Conservation (phyloP, 2,797 vertebrate genomes). For the Enteromius argenteus region DNA sequence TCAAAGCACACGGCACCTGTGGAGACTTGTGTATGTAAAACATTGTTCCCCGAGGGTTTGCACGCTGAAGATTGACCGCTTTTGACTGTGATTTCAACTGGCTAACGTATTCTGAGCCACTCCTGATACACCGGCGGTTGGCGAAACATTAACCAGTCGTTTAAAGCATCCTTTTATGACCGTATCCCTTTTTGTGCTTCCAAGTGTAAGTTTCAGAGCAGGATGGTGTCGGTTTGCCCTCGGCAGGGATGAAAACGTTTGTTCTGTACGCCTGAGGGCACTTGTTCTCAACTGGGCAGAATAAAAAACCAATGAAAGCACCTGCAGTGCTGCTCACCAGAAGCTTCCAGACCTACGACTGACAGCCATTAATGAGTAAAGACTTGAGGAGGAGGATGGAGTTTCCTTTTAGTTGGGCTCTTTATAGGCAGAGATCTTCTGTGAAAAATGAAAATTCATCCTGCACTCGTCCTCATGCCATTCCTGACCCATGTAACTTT, state of each 20-base stretch:
- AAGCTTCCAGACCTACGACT: background rate
- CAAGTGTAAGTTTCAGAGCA: slow-evolving; percentile 31
- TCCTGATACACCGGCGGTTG: slow-evolving; percentile 25
- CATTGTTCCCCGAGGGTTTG: slow-evolving; percentile 1
- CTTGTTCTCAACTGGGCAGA: slow-evolving; percentile 24
- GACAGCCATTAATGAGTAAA: background rate
- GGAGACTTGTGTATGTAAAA: slow-evolving; percentile 20
- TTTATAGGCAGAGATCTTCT: background rate
- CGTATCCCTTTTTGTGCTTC: background rate
- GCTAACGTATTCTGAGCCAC: background rate
- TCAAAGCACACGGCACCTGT: slow-evolving; percentile 5
- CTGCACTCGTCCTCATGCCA: background rate
- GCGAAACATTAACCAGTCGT: slow-evolving; percentile 40
- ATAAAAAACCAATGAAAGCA: slow-evolving; percentile 19
- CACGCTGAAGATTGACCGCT: background rate
- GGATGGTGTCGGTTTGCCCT: background rate
- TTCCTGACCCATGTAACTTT: background rate
- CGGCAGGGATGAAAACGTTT: background rate
- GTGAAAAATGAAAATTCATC: background rate
- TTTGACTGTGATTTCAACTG: slow-evolving; percentile 7
- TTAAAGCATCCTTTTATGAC: slow-evolving; percentile 6
- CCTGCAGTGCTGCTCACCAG: background rate
- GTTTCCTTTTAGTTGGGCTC: background rate
- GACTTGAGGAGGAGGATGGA: background rate
- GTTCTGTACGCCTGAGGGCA: slow-evolving; percentile 37